Evolutionary conservation across 2,888 invertebrate genomes (phyloP).

Genomic region (Oxyscelio sp.): DNA sequence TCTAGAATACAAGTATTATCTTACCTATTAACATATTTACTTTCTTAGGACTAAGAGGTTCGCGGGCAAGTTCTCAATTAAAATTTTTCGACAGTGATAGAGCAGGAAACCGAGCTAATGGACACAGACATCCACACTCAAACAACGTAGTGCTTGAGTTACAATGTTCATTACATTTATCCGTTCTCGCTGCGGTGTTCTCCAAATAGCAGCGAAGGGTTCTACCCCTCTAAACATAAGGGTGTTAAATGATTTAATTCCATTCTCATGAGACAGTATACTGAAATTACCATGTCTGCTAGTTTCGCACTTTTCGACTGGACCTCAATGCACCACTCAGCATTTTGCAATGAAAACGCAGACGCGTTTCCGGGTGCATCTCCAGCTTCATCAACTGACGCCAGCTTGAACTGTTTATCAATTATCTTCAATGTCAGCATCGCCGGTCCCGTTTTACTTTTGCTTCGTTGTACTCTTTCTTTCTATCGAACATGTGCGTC

Average conservation of each 20-base stretch:
- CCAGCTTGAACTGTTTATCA: slow-evolving; percentile 67
- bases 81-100: slow-evolving; percentile 65
- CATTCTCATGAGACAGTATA: slow-evolving; percentile 82
- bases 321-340: slow-evolving; percentile 73
- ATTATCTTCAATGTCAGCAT: slow-evolving; percentile 66
- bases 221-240: slow-evolving; percentile 82
- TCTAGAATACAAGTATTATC: too few relatives aligned
- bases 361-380: slow-evolving; percentile 72
- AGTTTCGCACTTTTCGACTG: slow-evolving; percentile 80
- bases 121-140: slow-evolving; percentile 80
- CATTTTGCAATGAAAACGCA: slow-evolving; percentile 70
- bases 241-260: slow-evolving; percentile 88
- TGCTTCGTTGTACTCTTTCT: slow-evolving; percentile 39
- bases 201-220: slow-evolving; percentile 80
- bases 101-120: slow-evolving; percentile 77
- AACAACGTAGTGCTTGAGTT: slow-evolving; percentile 82
- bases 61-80: slow-evolving; percentile 71
- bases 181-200: slow-evolving; percentile 82
- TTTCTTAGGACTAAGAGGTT: too few relatives aligned
- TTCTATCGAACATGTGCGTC: slow-evolving; percentile 1
- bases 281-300: slow-evolving; percentile 86
- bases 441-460: slow-evolving; percentile 42
- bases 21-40: too few relatives aligned
- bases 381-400: slow-evolving; percentile 53
- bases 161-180: slow-evolving; percentile 87